phyloP scores from a whole-genome alignment of 2,888 invertebrate genomes.

The Phaonia tiefii region DNA sequence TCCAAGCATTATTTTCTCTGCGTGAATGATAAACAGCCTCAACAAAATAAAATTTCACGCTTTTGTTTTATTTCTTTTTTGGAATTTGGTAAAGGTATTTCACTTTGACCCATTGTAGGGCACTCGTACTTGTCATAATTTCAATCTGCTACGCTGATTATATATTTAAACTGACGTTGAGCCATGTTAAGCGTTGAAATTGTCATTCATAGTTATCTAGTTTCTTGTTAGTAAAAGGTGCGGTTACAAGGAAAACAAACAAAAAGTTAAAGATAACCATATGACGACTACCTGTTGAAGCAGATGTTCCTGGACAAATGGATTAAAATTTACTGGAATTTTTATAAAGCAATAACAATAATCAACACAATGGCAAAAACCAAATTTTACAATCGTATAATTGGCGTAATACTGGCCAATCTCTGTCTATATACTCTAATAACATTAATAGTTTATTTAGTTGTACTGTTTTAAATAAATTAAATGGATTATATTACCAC shows the following conservation, averaged over 20 bases:
- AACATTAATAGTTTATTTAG: not conserved
- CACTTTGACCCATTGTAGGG: too few relatives aligned
- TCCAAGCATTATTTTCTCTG: too few relatives aligned
- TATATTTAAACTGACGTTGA: not conserved
- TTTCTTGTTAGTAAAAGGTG: conserved; percentile 61
- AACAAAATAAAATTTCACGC: too few relatives aligned
- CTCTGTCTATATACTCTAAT: not conserved
- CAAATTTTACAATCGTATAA: too few relatives aligned
- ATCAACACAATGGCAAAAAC: too few relatives aligned
- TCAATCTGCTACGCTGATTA: not conserved
- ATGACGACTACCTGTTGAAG: not conserved
- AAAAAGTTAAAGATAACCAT: not conserved
- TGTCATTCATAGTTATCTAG: not conserved
- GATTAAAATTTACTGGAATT: not conserved
- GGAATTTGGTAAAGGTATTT: too few relatives aligned
- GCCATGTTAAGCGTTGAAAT: not conserved
- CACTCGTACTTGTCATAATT: not conserved
- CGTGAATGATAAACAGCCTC: too few relatives aligned
- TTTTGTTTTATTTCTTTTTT: too few relatives aligned
- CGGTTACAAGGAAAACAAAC: not conserved
- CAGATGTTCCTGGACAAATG: not conserved
- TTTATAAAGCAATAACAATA: not conserved
- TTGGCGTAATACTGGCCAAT: too few relatives aligned
- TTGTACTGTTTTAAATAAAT: not conserved
- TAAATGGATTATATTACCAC: not conserved